These are phyloP conservation scores for Falcunculus frontatus DNA, from an alignment of 2,113 vertebrate species.

Conservation along the genomic window DNA sequence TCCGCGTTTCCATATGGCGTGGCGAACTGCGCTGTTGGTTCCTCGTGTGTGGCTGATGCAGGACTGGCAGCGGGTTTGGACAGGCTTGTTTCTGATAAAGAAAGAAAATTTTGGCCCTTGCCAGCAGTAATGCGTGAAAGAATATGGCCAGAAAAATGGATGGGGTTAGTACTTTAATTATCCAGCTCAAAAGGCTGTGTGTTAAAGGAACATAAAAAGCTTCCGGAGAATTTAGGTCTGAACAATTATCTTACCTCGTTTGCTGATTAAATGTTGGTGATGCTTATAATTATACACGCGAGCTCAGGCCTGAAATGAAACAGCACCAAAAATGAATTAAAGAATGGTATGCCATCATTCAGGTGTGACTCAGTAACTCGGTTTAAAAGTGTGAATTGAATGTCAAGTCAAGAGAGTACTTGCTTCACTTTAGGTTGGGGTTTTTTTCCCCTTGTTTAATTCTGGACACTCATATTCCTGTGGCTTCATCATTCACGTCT, in stretches of 20 bases:
- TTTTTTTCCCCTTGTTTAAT: not conserved
- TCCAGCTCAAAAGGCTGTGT: not conserved
- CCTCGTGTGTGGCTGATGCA: not conserved
- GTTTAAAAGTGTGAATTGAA: not conserved
- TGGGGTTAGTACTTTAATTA: not conserved
- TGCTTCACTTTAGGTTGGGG: not conserved
- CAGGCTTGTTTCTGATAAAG: not conserved
- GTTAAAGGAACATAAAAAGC: not conserved
- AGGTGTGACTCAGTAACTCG: not conserved
- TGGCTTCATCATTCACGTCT: not conserved
- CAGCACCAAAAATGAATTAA: not conserved
- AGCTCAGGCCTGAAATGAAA: not conserved
- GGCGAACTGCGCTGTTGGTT: not conserved
- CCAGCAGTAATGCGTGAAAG: not conserved
- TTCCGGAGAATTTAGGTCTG: not conserved
- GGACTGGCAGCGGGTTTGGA: not conserved
- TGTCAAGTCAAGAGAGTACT: not conserved
- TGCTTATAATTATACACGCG: not conserved
- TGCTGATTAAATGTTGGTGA: not conserved
- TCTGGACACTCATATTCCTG: not conserved
- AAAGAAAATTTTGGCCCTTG: not conserved
- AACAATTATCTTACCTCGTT: fast-evolving
- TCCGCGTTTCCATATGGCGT: not conserved
- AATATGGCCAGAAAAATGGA: not conserved
- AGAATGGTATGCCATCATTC: not conserved